phyloP scores from a whole-genome alignment of 2,888 invertebrate species.

The Meghimatium bilineatum region DNA sequence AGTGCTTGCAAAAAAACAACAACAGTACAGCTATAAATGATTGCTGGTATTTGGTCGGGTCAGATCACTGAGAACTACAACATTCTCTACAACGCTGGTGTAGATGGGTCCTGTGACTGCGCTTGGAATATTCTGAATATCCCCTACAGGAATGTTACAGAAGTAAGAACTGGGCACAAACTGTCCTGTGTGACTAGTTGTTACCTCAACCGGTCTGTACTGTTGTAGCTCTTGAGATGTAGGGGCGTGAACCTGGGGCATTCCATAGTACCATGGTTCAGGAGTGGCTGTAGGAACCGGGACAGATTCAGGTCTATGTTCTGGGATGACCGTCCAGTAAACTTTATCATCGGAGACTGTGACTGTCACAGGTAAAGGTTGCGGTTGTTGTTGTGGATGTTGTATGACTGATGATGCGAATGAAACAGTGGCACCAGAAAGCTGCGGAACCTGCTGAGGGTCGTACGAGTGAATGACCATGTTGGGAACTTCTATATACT shows the following conservation, averaged over 20 bases:
- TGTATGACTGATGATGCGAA: slow-evolving; percentile 15
- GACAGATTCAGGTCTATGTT: slow-evolving; percentile 9
- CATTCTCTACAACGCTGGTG: slow-evolving; percentile 26
- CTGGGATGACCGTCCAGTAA: slow-evolving; percentile 33
- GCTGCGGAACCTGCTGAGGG: slow-evolving; percentile 40
- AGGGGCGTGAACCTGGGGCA: slow-evolving; percentile 46
- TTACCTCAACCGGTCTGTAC: slow-evolving; percentile 28
- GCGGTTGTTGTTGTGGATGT: slow-evolving; percentile 28
- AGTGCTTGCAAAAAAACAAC: too few species aligned
- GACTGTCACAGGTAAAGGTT: slow-evolving; percentile 32
- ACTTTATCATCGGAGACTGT: slow-evolving; percentile 31
- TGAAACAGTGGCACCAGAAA: slow-evolving; percentile 20
- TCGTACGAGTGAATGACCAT: slow-evolving; percentile 45
- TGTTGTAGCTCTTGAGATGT: slow-evolving; percentile 42
- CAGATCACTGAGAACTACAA: slow-evolving; percentile 25
- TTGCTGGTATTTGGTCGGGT: not conserved
- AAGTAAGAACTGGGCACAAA: slow-evolving; percentile 32
- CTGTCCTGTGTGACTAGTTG: slow-evolving; percentile 21
- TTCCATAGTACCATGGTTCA: slow-evolving; percentile 49
- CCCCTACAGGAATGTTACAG: slow-evolving; percentile 42
- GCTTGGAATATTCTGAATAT: slow-evolving; percentile 24
- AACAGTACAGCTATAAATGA: not conserved
- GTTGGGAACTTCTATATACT: slow-evolving; percentile 41
- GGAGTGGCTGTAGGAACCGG: slow-evolving; percentile 1
- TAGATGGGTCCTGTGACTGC: slow-evolving; percentile 24